Evolutionary conservation across 2,797 vertebrate genomes (phyloP).

Genomic region (Melanotaenia trifasciata): DNA sequence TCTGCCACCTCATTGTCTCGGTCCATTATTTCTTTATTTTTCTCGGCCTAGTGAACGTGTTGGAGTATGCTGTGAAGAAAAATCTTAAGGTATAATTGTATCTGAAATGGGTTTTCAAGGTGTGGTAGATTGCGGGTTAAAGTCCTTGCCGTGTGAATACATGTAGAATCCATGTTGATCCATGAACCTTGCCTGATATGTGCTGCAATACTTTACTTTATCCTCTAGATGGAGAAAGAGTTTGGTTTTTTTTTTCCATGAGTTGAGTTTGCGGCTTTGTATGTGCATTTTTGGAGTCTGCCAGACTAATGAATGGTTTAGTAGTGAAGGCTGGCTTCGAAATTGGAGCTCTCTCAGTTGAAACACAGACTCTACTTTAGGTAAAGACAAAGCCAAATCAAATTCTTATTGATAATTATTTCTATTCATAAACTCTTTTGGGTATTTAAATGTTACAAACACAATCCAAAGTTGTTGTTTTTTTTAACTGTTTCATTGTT

Average conservation of each 20-base stretch:
- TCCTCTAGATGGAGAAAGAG: conserved; percentile 67
- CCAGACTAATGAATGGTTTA: conserved; percentile 3
- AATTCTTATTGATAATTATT: not conserved
- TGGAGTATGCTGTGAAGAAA: not conserved
- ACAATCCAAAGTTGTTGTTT: not conserved
- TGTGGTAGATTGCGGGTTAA: conserved; percentile 53
- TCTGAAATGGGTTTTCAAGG: conserved; percentile 12
- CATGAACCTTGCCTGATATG: no score
- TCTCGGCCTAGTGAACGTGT: not conserved
- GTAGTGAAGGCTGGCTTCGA: not conserved
- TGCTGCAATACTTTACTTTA: conserved; percentile 14
- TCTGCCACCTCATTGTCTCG: not conserved
- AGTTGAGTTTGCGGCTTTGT: not conserved
- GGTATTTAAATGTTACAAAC: not conserved
- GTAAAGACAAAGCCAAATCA: not conserved
- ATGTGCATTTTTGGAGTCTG: not conserved
- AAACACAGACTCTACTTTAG: not conserved
- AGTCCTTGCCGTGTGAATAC: conserved; percentile 45
- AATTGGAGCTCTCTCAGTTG: not conserved
- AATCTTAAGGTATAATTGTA: not conserved
- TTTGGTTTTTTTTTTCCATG: not conserved
- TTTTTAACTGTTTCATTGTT: not conserved
- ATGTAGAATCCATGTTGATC: not conserved
- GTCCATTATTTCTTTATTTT: not conserved
- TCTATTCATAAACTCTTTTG: not conserved